Base-by-base conservation (phyloP, 2,113 vertebrate species). In the Mesembrinibis cayennensis region DNA sequence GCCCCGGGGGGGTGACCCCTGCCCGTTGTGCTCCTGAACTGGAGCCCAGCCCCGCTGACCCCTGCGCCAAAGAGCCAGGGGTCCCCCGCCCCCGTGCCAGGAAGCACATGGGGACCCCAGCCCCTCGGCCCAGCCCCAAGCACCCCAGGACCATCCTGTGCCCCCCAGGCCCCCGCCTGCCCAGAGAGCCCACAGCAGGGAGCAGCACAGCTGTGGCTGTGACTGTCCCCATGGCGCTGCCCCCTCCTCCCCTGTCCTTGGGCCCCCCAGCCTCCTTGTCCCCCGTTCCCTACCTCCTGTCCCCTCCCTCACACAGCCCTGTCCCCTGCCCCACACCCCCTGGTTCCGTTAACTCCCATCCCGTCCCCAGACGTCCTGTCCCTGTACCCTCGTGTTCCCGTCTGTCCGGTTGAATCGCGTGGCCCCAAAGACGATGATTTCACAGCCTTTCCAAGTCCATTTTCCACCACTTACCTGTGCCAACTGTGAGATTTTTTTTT, bases 211-310 rank as follows among this genome's bases (percentile, higher is more conserved):
- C 38, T 40, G 13, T 1, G 8, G 22, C 56, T 62, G 34, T 20
- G n/a, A 45, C 67, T 1, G 0, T 8, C 18, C 23, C 13, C 4
- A 2, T 26, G 29, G 9, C 8, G 9, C 53, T 10, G 5, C 45
- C 49, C 40, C 14, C 65, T n/a, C 20, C 70, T 65, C 77, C 82
- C 27, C 47, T 61, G 58, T 27, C 61, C 66, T 38, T 18, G 73
- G 26, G 36, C 50, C 25, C 21, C 25, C 18, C 32, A 1, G 4
- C 34, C 58, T 74, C 55, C 23, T 14, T 21, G 7, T 21, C 44
- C 32, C n/a, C 9, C 5, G 19, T 13, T 25, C 25, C 30, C 30
- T 4, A 6, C 7, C n/a, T 58, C 36, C 73, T 45, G 25, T 47
- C 9, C n/a, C 17, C 9, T 47, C 50, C 38, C 38, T 38, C 38